These are phyloP conservation scores for Galeruca laticollis DNA, from an alignment of 2,888 invertebrate species.

Conservation along the genomic window DNA sequence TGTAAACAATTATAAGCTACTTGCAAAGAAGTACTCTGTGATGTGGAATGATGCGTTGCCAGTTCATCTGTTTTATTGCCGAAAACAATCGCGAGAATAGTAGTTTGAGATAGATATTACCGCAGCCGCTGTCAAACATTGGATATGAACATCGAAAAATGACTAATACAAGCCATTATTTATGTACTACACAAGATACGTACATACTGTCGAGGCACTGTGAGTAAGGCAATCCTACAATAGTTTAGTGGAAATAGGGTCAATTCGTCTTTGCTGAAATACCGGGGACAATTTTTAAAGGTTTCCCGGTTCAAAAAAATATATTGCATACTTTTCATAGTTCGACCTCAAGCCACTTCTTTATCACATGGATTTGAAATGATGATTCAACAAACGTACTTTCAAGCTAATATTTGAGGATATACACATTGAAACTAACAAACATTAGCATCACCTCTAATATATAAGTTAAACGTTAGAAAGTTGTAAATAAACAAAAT, in stretches of 20 bases:
- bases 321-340: conserved; percentile 20
- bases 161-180: conserved; percentile 62
- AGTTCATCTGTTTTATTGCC: background rate
- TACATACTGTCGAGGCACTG: conserved; percentile 77
- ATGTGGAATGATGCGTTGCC: background rate
- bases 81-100: conserved; percentile 12
- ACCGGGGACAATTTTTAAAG: conserved; percentile 34
- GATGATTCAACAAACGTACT: no score
- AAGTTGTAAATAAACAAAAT: no score
- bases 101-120: conserved; percentile 53
- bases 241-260: conserved; percentile 74
- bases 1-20: background rate
- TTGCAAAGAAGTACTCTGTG: background rate
- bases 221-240: conserved; percentile 87
- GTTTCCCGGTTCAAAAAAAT: conserved; percentile 38
- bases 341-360: conserved; percentile 3
- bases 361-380: background rate
- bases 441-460: background rate
- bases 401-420: background rate
- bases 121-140: conserved; percentile 58
- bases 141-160: conserved; percentile 55
- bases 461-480: background rate
- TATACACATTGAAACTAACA: background rate
- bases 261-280: conserved; percentile 55
- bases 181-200: conserved; percentile 66